Base-by-base conservation (phyloP, 1,140 invertebrate species). In the Zaprionus taronus region DNA sequence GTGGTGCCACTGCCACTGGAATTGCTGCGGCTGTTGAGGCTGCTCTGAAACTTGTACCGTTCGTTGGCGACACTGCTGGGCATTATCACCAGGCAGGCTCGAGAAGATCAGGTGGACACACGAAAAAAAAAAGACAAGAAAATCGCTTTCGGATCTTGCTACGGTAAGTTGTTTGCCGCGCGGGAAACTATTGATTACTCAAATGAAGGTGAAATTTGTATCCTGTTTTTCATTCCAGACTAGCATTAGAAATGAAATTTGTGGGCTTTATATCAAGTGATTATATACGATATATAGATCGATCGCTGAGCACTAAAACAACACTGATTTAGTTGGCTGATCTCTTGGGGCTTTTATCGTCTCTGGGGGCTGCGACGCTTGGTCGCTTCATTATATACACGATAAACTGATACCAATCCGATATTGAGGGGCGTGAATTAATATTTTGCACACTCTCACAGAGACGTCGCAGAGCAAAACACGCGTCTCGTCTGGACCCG, bases 191-290 rank as follows among this genome's bases (percentile, higher is more conserved):
- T 44, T 7, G 12, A 14, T 11, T 49, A 58, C 80, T 91, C 80
- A 91, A 81, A 91, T 91, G 36, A 91, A 91, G 6, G 77, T 90
- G 41, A 89, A 86, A 44, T 91, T 86, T n/a, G 65, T 83, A 75
- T 91, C 90, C 83, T 91, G 90, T 72, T 91, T 91, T 76, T 91
- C 90, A 80, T 91, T 91, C 90, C 90, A 91, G 67, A 91, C 84
- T 49, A 91, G 79, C 90, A 91, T 91, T 85, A 77, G 83, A 81
- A 47, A 64, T 77, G 34, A 55, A 38, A 55, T 70, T 47, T 17
- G 28, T 58, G 47, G 26, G 28, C 36, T n/a, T 17, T 17, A 47
- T 17, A 47, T 47, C n/a, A 47, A 47, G 41, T 47, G 41, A 47
- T 47, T n/a, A 17, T 47, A 9, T 31, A 17, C 2, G 17, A 17